These are phyloP conservation scores for Eupithecia centaureata DNA, from an alignment of 2,888 invertebrate genomes.

Conservation along the genomic window DNA sequence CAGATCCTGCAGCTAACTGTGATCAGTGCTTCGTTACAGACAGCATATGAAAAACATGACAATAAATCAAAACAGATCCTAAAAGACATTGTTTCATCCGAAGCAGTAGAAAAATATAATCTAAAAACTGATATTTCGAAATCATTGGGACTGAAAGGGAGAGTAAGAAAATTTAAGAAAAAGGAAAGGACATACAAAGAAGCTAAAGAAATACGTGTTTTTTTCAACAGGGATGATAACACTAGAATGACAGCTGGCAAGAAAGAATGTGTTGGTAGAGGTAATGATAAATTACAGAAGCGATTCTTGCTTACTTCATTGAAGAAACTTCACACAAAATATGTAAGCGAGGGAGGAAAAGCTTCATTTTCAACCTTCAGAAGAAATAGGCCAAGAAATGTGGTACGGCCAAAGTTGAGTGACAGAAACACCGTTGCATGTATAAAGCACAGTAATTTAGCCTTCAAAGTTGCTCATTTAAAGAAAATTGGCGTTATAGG, in stretches of 20 bases:
- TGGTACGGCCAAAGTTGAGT: conserved; percentile 2
- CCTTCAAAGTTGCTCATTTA: conserved; percentile 3
- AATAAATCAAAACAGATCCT: conserved; percentile 19
- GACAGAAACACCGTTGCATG: conserved; percentile 4
- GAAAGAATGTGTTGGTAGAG: conserved; percentile 20
- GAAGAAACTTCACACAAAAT: conserved; percentile 9
- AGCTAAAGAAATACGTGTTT: conserved; percentile 14
- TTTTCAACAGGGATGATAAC: conserved; percentile 11
- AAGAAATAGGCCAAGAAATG: conserved; percentile 16
- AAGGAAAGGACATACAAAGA: conserved; percentile 15
- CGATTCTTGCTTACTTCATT: not conserved
- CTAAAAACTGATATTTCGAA: conserved; percentile 11
- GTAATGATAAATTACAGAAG: conserved; percentile 9
- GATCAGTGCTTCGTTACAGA: conserved; percentile 14
- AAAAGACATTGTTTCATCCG: conserved; percentile 18
- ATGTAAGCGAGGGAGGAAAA: conserved; percentile 15
- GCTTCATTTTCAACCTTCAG: conserved; percentile 18
- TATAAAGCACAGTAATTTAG: conserved; percentile 15
- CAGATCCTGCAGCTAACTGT: conserved; percentile 13
- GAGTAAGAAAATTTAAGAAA: conserved; percentile 14
- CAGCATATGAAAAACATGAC: conserved; percentile 18
- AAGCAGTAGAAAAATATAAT: conserved; percentile 20
- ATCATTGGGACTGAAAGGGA: conserved; percentile 11
- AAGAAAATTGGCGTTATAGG: conserved; percentile 13
- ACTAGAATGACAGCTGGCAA: conserved; percentile 16